Base-by-base conservation (phyloP, 2,797 vertebrate species). In the Coracias cyanogaster region DNA sequence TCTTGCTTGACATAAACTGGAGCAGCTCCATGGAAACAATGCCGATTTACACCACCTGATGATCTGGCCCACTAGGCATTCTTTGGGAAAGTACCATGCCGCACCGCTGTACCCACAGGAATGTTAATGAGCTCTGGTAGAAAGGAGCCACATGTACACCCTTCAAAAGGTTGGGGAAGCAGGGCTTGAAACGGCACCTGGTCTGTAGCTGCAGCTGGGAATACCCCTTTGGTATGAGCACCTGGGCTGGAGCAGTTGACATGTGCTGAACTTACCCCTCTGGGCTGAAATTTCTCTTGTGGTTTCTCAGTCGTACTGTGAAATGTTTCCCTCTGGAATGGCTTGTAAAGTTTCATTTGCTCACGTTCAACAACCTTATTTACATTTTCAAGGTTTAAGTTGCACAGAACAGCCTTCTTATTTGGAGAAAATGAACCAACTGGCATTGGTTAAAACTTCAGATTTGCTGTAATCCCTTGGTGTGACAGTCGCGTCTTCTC, bases 271-370 rank as follows among this genome's bases (percentile, higher is more conserved):
- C 95, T 94, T 90, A 93, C 94, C 96, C 96, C 94, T 95, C 86
- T 95, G 84, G 94, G 86, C 91, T 83, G 92, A 92, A 89, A 97
- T 94, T 91, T 93, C 91, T 91, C 93, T 67, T 89, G 94, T 71
- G 92, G 92, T 90, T 94, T 94, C 81, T 94, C 90, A 86, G 95
- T 86, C 64, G 72, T 81, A 93, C 46, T 92, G 91, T 83, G 85
- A 95, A 94, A 84, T 67, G 37, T 77, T 89, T 93, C 83, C 78
- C 78, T 87, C 90, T 90, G 88, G 93, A 97, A 95, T 82, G 72
- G 74, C 94, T 96, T 86, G 81, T 78, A 69, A 95, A 80, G 49
- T 94, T 95, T 80, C 86, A 74, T 71, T 89, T 93, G 90, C 65
- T 96, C 78, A 69, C 15, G 83, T 87, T 93, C 93, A 94, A 93